A percentile compares a stretch with the other conserved stretches of the same genome.
Evolutionary conservation across 1,140 invertebrate genomes (phyloP).

Genomic region (Caerostris extrusa): DNA sequence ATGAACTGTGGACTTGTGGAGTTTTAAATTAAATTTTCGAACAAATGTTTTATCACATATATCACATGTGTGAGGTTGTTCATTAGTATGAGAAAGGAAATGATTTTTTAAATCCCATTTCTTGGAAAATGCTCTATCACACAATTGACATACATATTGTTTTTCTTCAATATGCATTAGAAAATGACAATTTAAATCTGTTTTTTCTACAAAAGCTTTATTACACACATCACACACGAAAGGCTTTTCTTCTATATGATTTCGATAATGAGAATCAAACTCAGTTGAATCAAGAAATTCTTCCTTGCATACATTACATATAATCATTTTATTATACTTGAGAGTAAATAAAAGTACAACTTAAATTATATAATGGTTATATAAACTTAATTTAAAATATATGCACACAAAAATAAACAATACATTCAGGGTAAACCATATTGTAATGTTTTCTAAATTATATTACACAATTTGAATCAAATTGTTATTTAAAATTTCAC

Average conservation of each 20-base stretch:
- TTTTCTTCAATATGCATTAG: neutral
- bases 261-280: too few relatives aligned
- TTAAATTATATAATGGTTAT: too few relatives aligned
- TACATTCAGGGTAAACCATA: too few relatives aligned
- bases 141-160: neutral
- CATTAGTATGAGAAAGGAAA: neutral
- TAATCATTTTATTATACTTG: too few relatives aligned
- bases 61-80: neutral
- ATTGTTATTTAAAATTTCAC: too few relatives aligned
- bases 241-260: neutral
- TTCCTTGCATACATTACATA: too few relatives aligned
- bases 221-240: neutral
- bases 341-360: too few relatives aligned
- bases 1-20: neutral
- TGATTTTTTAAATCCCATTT: neutral
- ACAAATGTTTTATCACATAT: neutral
- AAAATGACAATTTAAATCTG: neutral
- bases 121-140: neutral
- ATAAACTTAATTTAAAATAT: too few relatives aligned
- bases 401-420: too few relatives aligned
- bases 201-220: neutral
- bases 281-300: too few relatives aligned
- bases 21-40: neutral
- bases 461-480: too few relatives aligned
- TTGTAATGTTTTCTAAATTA: too few relatives aligned